Base-by-base conservation (phyloP, 2,113 vertebrate species). In the Haemorhous mexicanus region DNA sequence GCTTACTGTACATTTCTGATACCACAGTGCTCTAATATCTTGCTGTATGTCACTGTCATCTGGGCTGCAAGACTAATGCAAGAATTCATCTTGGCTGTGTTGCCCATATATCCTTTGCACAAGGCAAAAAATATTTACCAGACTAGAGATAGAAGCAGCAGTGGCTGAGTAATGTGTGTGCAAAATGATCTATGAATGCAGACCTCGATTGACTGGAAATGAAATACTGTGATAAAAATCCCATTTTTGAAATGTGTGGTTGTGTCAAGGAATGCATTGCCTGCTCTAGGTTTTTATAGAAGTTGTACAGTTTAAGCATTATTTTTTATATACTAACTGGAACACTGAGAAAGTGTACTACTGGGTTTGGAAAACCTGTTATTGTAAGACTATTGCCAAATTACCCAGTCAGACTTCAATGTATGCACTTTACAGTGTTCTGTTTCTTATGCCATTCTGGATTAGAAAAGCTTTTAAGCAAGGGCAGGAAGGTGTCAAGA, bases 191-290 rank as follows among this genome's bases (percentile, higher is more conserved):
- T 96, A 89, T 92, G 91, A 86, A 92, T 89, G 63, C 76, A 93
- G 88, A 72, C 86, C 90, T 90, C 13, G 7, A 93, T 32, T 95
- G 92, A 87, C 93, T 93, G 86, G 90, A 92, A 94, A 92, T 93
- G 73, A 94, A 95, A 89, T 86, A 82, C 52, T 90, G 67, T 95
- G 94, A 96, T 96, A 94, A 96, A 96, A 96, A 93, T 92, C 90
- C 88, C 76, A 94, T 92, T 95, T 97, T 67, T 87, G 30, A 90
- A 96, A 78, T 58, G 53, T 72, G 44, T 2, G 21, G 53, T 94
- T 72, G 37, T 84, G 64, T 62, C 80, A 75, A 77, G 28, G 63
- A 95, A 58, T 35, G 52, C 56, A 41, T 61, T 93, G 68, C 67
- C 82, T 77, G 59, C 67, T 93, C 43, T 46, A 26, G 43, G 67